A percentile compares a stretch with the other conserved stretches of the same genome.
Conservation (phyloP, 1,140 invertebrate genomes). For the Linepithema humile region DNA sequence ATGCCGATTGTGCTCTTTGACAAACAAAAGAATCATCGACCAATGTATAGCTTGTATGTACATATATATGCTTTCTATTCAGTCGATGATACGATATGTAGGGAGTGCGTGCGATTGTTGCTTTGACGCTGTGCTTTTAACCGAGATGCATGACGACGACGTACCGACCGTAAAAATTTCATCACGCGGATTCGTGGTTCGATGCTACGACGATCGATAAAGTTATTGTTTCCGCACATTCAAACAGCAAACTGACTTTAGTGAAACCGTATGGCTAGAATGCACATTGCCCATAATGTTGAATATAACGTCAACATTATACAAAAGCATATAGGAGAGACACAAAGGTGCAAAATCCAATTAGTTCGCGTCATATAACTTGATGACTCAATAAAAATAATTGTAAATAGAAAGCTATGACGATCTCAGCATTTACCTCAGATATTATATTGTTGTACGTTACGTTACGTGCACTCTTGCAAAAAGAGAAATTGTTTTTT, state of each 20-base stretch:
- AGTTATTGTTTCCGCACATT: constrained; percentile 17
- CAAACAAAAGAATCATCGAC: constrained; percentile 50
- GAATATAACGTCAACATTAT: constrained; percentile 14
- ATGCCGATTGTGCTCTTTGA: constrained; percentile 33
- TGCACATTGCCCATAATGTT: too few species aligned
- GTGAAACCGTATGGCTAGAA: too few species aligned
- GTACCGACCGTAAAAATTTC: constrained; percentile 28
- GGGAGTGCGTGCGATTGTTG: neutral
- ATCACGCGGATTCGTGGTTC: neutral
- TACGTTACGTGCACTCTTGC: neutral
- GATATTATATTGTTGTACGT: neutral
- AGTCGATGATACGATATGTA: neutral
- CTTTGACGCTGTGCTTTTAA: constrained; percentile 33
- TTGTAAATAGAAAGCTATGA: neutral
- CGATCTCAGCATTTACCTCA: neutral
- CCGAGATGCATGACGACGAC: constrained; percentile 8
- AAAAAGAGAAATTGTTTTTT: neutral
- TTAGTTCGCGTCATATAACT: neutral
- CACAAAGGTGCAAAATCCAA: neutral
- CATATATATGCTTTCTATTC: constrained; percentile 38
- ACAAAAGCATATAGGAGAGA: neutral
- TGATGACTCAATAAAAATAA: neutral
- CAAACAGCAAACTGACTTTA: constrained; percentile 15
- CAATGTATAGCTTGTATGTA: constrained; percentile 12
- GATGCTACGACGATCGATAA: constrained; percentile 3